Evolutionary conservation across 2,888 invertebrate species (phyloP), one percentile per base, ranked within the genome.

Genomic region (Calameuta pallipes): DNA sequence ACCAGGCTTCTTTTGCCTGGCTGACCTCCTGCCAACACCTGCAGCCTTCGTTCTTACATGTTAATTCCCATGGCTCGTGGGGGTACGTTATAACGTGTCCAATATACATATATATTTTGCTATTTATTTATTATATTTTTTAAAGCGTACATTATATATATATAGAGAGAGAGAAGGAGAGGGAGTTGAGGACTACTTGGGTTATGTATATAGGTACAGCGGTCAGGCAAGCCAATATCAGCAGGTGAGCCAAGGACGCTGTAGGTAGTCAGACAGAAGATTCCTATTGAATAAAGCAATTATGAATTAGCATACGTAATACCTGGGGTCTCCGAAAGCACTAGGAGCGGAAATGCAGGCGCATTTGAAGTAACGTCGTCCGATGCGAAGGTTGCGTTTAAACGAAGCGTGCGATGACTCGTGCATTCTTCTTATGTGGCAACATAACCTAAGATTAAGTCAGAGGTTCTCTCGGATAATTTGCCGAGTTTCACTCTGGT

Each of bases 261-360:
- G 23, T 4, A 56, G 23, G 56, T 23, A 56, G 23, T 23, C 56
- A 23, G 31, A 6, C 33, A 82, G 79, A 83, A 81, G 74, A 73
- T 41, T 78, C 78, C 82, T 83, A 85, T 86, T 84, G 83, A 87
- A 89, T 89, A 86, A 89, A 89, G 89, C 89, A 89, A 89, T 89
- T 89, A 89, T 9, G 83, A 85, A 88, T 89, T 88, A 88, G 82
- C 88, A 87, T 88, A 86, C 84, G 85, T 87, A 89, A 86, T 85
- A 80, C 84, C 81, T 82, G 82, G 81, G 81, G 88, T 86, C 87
- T 88, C 87, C 88, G 88, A 88, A 88, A 87, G 87, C 87, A 82
- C 84, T 83, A 84, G 80, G 82, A 82, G 83, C 76, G 80, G 77
- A 83, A 80, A 82, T 83, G 82, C 85, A 87, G 87, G 86, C 88